phyloP scores from a whole-genome alignment of 2,797 vertebrate species.

The Mormyrus hasselquistii region DNA sequence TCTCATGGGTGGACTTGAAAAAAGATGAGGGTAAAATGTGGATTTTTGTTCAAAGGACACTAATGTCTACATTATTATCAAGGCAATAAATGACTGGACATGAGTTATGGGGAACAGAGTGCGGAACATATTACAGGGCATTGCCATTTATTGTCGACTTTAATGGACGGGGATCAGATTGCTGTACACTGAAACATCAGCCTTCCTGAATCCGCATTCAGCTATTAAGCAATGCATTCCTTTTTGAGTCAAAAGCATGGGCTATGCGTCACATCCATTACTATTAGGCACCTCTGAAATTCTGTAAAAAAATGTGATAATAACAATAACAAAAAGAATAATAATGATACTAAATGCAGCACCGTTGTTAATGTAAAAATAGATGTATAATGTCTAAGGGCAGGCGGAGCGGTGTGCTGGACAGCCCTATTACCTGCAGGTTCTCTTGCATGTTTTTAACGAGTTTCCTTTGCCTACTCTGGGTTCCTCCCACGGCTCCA shows the following conservation, averaged over 20 bases:
- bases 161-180: conserved; percentile 53
- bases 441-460: neutral
- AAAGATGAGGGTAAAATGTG: conserved; percentile 46
- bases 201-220: neutral
- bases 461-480: neutral
- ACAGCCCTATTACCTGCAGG: neutral
- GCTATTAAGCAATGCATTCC: conserved; percentile 16
- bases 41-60: conserved; percentile 57
- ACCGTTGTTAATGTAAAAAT: neutral
- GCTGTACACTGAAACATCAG: conserved; percentile 38
- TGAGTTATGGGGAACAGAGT: conserved; percentile 51
- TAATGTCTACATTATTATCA: conserved; percentile 60
- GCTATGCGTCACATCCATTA: neutral
- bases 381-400: neutral
- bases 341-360: neutral
- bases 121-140: conserved; percentile 36
- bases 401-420: neutral
- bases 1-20: conserved; percentile 49
- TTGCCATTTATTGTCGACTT: conserved; percentile 50
- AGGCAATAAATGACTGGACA: conserved; percentile 56
- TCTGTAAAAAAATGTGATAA: neutral
- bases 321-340: neutral
- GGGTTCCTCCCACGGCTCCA: neutral
- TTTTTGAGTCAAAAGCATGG: conserved; percentile 5
- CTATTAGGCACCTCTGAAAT: neutral